Base-by-base conservation (phyloP, 2,113 vertebrate species). In the Alectura lathami region DNA sequence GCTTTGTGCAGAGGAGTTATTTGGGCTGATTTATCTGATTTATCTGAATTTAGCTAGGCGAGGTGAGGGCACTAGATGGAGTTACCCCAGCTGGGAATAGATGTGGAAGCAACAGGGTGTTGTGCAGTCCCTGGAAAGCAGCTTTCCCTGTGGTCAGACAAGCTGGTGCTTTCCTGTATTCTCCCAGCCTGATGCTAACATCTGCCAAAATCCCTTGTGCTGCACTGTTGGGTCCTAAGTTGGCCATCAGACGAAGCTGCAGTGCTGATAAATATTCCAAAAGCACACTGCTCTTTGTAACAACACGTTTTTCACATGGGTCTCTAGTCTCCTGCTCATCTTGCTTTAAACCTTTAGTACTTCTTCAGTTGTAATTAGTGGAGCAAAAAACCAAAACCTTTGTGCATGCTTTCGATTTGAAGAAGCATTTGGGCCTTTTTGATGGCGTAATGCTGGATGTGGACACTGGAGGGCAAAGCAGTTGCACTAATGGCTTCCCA, bases 391-490 rank as follows among this genome's bases (percentile, higher is more conserved):
- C 1, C 38, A 1, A 9, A 54, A 70, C 74, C 53, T 43, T 59
- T n/a, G 72, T 51, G 83, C 34, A 0, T 32, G 59, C 73, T 57
- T 26, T 29, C n/a, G 3, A 6, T 24, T 7, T 11, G n/a, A 40
- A 42, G 43, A 13, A 17, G 76, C 30, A 0, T 5, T 63, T 14
- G 68, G 56, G 47, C 30, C 62, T 21, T 22, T 29, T 5, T 12
- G 0, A 6, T 38, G 80, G 5, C 95, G 95, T 2, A 54, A 18
- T 91, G 72, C 93, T 78, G 83, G 8, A 0, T 29, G 23, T 12
- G 76, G 91, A 75, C 96, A 30, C 96, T 78, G 94, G 93, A 91
- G 96, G 96, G 96, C 95, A 88, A 90, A 88, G 83, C 63, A 4
- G 75, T 1, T 73, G 84, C 84, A 11, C 6, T 6, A 5, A 36